Evolutionary conservation across 2,113 vertebrate genomes (phyloP).

Genomic region (Myiozetetes cayanensis): DNA sequence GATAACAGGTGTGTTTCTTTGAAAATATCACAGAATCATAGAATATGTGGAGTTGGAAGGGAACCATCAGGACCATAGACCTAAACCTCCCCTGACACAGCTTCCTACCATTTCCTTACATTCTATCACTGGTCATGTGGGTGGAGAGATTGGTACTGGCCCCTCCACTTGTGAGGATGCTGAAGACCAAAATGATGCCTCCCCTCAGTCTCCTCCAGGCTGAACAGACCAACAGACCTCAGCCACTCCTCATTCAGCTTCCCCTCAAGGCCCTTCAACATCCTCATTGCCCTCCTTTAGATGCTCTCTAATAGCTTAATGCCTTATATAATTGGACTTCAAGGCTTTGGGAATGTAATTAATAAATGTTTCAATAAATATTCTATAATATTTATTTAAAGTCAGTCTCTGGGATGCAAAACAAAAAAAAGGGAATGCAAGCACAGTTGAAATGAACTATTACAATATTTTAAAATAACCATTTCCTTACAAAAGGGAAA

Average conservation of each 20-base stretch:
- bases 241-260: fast-evolving
- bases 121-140: background rate
- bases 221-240: background rate
- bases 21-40: background rate
- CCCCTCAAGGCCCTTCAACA: background rate
- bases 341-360: background rate
- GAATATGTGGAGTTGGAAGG: background rate
- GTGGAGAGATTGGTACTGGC: background rate
- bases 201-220: background rate
- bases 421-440: background rate
- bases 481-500: background rate
- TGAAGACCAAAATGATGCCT: background rate
- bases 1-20: background rate
- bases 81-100: background rate
- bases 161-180: background rate
- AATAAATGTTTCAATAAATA: background rate
- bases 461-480: background rate
- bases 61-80: background rate
- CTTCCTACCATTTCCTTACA: fast-evolving
- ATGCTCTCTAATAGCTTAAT: background rate
- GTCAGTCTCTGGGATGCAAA: background rate
- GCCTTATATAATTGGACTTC: background rate
- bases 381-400: background rate
- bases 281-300: fast-evolving
- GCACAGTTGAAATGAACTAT: background rate